These are phyloP conservation scores for Yponomeuta malinellus DNA, from an alignment of 2,888 invertebrate species.

Conservation along the genomic window DNA sequence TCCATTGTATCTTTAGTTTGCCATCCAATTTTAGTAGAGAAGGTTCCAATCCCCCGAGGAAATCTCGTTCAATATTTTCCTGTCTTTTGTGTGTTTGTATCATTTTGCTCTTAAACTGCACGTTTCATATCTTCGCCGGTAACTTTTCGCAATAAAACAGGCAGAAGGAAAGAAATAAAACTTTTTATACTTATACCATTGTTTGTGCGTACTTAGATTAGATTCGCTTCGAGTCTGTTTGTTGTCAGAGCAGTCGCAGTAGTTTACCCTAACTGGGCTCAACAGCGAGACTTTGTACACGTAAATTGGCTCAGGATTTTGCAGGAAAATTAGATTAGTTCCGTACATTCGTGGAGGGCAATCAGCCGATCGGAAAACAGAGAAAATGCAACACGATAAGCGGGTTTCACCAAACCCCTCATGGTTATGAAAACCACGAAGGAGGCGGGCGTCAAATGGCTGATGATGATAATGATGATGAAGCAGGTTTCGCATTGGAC, in stretches of 20 bases:
- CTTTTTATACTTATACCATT: background rate
- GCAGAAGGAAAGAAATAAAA: background rate
- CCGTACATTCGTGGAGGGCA: background rate
- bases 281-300: background rate
- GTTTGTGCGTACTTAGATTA: background rate
- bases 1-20: slow-evolving; percentile 52
- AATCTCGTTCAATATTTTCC: slow-evolving; percentile 55
- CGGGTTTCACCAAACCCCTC: background rate
- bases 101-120: slow-evolving; percentile 5
- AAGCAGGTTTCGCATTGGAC: background rate
- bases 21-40: slow-evolving; percentile 55
- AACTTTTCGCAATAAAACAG: background rate
- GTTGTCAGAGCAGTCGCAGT: background rate
- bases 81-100: slow-evolving; percentile 40
- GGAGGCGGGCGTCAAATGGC: no score
- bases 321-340: background rate
- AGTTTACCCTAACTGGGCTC: background rate
- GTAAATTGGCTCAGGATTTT: background rate
- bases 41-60: slow-evolving; percentile 55
- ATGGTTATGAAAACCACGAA: no score
- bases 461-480: no score
- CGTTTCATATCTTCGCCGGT: slow-evolving; percentile 1
- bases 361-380: background rate
- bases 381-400: background rate
- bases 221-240: background rate